Evolutionary conservation across 2,113 vertebrate species (phyloP).

Genomic region (Octodon degus): DNA sequence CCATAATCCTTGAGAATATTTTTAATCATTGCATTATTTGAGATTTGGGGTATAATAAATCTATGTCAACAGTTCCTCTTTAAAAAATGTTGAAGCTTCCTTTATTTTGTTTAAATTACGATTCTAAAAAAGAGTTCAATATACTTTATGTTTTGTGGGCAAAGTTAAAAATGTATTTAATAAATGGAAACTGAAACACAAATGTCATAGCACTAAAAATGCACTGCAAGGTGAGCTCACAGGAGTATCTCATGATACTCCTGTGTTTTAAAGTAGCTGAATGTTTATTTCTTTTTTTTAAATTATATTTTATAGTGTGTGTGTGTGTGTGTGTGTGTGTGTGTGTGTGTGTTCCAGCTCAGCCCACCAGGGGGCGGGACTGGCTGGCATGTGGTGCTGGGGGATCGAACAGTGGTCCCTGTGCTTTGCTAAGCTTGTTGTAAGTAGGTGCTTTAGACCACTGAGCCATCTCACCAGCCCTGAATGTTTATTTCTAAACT

Average conservation of each 20-base stretch:
- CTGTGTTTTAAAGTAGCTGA: background rate
- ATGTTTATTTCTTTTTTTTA: background rate
- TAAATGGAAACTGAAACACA: conserved; percentile 13
- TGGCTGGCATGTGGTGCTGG: too few species aligned
- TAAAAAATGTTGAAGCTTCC: background rate
- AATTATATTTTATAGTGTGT: too few species aligned
- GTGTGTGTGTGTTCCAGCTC: too few species aligned
- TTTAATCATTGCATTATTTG: conserved; percentile 50
- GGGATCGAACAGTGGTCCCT: too few species aligned
- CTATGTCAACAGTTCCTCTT: background rate
- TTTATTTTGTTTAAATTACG: background rate
- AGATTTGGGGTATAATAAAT: background rate
- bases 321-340: too few species aligned
- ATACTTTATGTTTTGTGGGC: background rate
- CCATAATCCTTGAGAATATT: background rate
- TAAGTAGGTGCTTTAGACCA: too few species aligned
- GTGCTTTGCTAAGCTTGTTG: too few species aligned
- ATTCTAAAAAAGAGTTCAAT: background rate
- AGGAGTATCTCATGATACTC: background rate
- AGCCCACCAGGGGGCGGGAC: too few species aligned
- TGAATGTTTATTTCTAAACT: background rate
- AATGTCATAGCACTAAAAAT: background rate
- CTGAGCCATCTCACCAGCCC: too few species aligned
- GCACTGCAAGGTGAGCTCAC: too few species aligned
- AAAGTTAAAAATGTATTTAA: conserved; percentile 40